Evolutionary conservation across 2,113 vertebrate genomes (phyloP).

Genomic region (Tor tambroides): DNA sequence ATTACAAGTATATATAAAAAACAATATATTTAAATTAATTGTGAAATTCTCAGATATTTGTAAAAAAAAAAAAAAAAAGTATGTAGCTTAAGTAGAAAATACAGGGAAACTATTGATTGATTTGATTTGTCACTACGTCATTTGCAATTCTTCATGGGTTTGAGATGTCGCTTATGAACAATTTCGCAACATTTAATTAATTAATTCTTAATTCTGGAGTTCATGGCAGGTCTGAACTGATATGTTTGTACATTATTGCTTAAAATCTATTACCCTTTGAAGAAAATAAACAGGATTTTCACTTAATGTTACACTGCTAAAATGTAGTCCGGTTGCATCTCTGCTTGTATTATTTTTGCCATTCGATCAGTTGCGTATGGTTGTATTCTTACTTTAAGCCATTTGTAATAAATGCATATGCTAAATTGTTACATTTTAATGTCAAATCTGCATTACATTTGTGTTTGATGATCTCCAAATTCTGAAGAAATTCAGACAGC

Average conservation of each 20-base stretch:
- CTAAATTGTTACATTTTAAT: neutral
- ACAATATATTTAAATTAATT: neutral
- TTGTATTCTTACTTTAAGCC: neutral
- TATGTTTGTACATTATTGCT: neutral
- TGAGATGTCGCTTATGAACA: neutral
- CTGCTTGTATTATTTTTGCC: neutral
- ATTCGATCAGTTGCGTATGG: neutral
- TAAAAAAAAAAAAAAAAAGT: neutral
- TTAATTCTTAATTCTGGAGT: neutral
- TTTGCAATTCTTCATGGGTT: neutral
- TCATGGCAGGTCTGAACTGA: neutral
- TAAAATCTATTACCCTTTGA: neutral
- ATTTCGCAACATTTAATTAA: neutral
- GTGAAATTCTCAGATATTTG: neutral
- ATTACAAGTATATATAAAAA: too few relatives aligned
- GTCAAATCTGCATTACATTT: neutral
- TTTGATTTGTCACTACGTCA: neutral
- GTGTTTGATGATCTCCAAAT: neutral
- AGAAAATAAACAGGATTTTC: neutral
- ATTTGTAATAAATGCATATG: neutral
- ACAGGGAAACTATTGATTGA: neutral
- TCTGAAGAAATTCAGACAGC: neutral
- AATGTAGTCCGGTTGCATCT: neutral
- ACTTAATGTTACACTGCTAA: too few relatives aligned
- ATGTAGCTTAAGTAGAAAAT: neutral